Percentiles rank a stretch among this genome's conserved stretches.
Evolutionary conservation across 2,113 vertebrate genomes (phyloP).

Genomic region (Chascanopsetta lugubris): DNA sequence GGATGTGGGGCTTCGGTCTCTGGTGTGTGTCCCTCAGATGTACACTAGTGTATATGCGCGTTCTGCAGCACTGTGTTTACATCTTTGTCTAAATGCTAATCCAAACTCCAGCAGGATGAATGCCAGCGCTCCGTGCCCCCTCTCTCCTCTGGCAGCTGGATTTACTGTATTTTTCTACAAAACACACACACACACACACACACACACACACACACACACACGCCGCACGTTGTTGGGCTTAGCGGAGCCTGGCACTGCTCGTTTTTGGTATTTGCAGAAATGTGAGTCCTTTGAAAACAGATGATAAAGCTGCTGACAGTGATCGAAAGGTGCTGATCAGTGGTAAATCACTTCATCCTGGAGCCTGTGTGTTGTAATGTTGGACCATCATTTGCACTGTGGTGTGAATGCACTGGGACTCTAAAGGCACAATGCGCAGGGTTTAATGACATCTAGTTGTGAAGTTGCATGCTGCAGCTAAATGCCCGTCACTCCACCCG

Average conservation of each 20-base stretch:
- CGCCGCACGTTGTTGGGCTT: neutral
- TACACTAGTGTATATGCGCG: neutral
- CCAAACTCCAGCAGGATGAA: constrained; percentile 9
- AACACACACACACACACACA: too few relatives aligned
- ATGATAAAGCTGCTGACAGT: constrained; percentile 19
- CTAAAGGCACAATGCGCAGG: too few relatives aligned
- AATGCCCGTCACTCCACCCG: too few relatives aligned
- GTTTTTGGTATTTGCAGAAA: constrained; percentile 14
- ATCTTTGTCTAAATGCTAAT: constrained; percentile 9
- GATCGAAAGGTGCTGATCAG: constrained; percentile 3
- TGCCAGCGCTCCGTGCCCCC: neutral
- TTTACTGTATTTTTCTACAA: constrained; percentile 12
- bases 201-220: too few relatives aligned
- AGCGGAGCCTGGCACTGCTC: neutral
- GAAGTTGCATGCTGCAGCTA: too few relatives aligned
- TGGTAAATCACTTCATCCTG: constrained; percentile 20
- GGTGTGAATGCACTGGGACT: constrained; percentile 5
- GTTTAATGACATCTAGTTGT: too few relatives aligned
- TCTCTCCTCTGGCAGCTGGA: neutral
- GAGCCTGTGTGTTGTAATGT: constrained; percentile 2
- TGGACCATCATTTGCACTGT: constrained; percentile 17
- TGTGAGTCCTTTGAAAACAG: neutral
- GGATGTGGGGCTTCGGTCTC: neutral
- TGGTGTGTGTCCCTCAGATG: neutral
- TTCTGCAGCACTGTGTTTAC: neutral